Percentiles rank a stretch among this genome's conserved stretches.
Evolutionary conservation across 2,888 invertebrate species (phyloP).

Genomic region (Stenichneumon culpator): DNA sequence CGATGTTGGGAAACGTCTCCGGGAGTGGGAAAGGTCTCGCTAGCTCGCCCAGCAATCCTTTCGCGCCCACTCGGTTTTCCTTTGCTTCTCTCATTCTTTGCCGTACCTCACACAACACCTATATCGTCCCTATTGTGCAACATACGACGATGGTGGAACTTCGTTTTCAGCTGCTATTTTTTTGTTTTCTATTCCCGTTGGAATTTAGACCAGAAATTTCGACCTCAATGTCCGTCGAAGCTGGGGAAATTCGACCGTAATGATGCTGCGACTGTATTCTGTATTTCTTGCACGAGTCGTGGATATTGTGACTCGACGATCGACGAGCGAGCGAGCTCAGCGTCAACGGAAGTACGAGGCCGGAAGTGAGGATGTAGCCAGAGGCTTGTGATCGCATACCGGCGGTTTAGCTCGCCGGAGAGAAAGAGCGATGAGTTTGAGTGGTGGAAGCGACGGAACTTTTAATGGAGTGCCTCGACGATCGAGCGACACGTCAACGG

Average conservation of each 20-base stretch:
- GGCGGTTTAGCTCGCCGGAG: slow-evolving; percentile 42
- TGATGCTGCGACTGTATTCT: background rate
- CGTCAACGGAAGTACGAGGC: slow-evolving; percentile 59
- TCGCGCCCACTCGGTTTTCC: slow-evolving; percentile 33
- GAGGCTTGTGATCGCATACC: slow-evolving; percentile 25
- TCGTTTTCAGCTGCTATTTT: background rate
- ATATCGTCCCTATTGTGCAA: background rate
- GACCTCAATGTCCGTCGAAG: background rate
- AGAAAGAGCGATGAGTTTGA: slow-evolving; percentile 61
- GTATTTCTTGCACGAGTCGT: background rate
- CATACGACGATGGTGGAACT: background rate
- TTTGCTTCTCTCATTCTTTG: slow-evolving; percentile 28
- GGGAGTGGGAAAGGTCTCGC: slow-evolving; percentile 6
- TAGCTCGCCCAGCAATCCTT: slow-evolving; percentile 53
- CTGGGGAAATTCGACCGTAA: background rate
- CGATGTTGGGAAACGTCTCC: background rate
- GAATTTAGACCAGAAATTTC: slow-evolving; percentile 6
- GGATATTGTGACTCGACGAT: slow-evolving; percentile 27
- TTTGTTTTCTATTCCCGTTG: background rate
- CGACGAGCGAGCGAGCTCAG: slow-evolving; percentile 35
- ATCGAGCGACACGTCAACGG: slow-evolving; percentile 54
- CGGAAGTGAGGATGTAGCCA: slow-evolving; percentile 51
- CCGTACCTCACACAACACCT: background rate
- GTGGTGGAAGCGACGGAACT: slow-evolving; percentile 56
- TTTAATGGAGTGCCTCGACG: slow-evolving; percentile 67